Evolutionary conservation across 2,113 vertebrate genomes (phyloP), one percentile per base, ranked within the genome.

Genomic region (Cyanoramphus novaezelandiae): DNA sequence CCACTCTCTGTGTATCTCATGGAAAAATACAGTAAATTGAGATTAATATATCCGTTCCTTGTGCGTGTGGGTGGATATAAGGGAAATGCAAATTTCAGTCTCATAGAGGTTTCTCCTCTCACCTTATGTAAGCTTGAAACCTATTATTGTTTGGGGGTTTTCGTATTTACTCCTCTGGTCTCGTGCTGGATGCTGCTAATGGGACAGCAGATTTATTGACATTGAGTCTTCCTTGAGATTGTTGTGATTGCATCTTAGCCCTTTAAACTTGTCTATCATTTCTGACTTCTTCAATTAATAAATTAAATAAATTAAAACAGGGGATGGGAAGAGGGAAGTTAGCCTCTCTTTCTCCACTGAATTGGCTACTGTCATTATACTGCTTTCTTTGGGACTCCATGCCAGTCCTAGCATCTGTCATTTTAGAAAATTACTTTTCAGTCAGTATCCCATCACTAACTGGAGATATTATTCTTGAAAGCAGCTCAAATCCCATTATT

Each of bases 11-110:
- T 46, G 17, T 64, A 33, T 68, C 47, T 88, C 43, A 84, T 3
- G 4, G 68, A 86, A 94, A 88, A 94, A 70, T 31, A 37, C n/a
- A 75, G 24, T 60, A 89, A 95, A 86, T 29, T 78, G 60, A 95
- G 69, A 92, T 89, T 33, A 86, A 93, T 67, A 50, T 17, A 83
- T 21, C 39, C 10, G 25, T 90, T 90, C 29, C 11, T 47, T 81
- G 10, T 57, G 50, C 8, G 27, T 63, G 33, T 74, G 64, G 76
- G 33, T 77, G 63, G 67, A 21, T 79, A 52, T 52, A 62, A 82
- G 9, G 29, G 17, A 81, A 37, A 78, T 43, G 7, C 31, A 75
- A 23, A 46, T 81, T 81, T 88, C 68, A 83, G 41, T 46, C 43
- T 35, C 21, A 43, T 1, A 86, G 83, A 77, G 20, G 25, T 70